Conservation (phyloP, 2,888 invertebrate species). For the Arge pagana region DNA sequence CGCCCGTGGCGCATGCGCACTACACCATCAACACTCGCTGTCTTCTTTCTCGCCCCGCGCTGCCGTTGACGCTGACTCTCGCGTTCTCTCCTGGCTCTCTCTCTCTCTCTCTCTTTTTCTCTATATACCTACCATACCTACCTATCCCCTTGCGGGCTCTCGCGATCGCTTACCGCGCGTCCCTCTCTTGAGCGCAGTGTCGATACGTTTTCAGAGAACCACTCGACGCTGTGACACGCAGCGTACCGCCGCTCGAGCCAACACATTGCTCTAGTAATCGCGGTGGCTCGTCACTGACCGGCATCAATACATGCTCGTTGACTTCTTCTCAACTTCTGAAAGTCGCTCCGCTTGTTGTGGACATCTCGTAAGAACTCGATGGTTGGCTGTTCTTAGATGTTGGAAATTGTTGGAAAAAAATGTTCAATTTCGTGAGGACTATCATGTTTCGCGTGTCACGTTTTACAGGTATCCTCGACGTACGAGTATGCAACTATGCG, state of each 20-base stretch:
- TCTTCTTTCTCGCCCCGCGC: slow-evolving; percentile 22
- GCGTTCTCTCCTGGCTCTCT: slow-evolving; percentile 2
- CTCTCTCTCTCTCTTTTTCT: slow-evolving; percentile 17
- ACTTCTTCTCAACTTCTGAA: slow-evolving; percentile 3
- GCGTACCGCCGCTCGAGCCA: slow-evolving; percentile 4
- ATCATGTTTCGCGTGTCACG: too few relatives aligned
- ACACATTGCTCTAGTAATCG: slow-evolving; percentile 16
- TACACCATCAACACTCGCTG: slow-evolving; percentile 27
- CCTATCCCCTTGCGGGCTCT: slow-evolving; percentile 27
- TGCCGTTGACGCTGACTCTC: slow-evolving; percentile 16
- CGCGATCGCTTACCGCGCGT: slow-evolving; percentile 26
- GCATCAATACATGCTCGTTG: slow-evolving; percentile 2
- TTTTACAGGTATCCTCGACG: too few relatives aligned
- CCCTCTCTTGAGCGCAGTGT: slow-evolving; percentile 11
- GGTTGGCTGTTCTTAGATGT: too few relatives aligned
- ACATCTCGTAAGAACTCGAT: slow-evolving; percentile 14
- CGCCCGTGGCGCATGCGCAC: slow-evolving; percentile 53
- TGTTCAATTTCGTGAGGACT: too few relatives aligned
- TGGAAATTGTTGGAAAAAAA: too few relatives aligned
- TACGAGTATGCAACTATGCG: too few relatives aligned
- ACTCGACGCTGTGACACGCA: too few relatives aligned
- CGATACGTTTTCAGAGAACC: too few relatives aligned
- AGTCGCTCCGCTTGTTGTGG: neutral
- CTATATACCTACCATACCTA: slow-evolving; percentile 22
- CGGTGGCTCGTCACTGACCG: slow-evolving; percentile 17